Base-by-base conservation (phyloP, 2,888 invertebrate species). In the Sminthurides aquaticus region DNA sequence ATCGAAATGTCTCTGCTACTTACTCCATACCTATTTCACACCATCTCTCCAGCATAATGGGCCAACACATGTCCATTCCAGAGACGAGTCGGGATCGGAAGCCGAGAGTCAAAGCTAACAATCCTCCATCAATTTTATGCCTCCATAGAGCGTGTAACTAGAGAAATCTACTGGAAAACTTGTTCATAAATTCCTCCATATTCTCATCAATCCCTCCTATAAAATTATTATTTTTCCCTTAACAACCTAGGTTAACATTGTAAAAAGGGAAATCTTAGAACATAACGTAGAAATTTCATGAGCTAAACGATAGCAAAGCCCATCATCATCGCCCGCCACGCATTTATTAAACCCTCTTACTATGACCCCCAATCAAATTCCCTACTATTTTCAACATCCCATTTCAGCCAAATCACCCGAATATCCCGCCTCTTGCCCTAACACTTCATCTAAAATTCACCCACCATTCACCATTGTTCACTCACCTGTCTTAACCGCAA, bases 161-260 rank as follows among this genome's bases (percentile, higher is more conserved):
- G 69, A 71, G 71, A 70, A 71, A 72, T 71, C 71, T 72, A 72
- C 70, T 71, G 71, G 71, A 72, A 72, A 72, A 69, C 69, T 70
- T 71, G 69, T 58, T 69, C 70, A 71, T 70, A 72, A 72, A 72
- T 67, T 72, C 67, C 61, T 67, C 63, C 67, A 71, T 69, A 69
- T 71, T 69, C 58, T 64, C 64, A 71, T 67, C 66, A 67, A 56
- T 55, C 27, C 52, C 24, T 58, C 20, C 34, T 57, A 24, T n/a
- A 26, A 34, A 26, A 18, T 52, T 29, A 15, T 34, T 15, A 29
- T 27, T 15, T 34, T 8, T n/a, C 24, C 48, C 60, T 18, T 66
- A 60, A 66, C 58, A 64, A 62, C 43, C 54, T 59, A 24, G 55
- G 48, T 5, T 60, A 27, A 49, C 48, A 34, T 49, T n/a, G n/a